Evolutionary conservation across 2,113 vertebrate genomes (phyloP).

Genomic region (Montifringilla adamsi): DNA sequence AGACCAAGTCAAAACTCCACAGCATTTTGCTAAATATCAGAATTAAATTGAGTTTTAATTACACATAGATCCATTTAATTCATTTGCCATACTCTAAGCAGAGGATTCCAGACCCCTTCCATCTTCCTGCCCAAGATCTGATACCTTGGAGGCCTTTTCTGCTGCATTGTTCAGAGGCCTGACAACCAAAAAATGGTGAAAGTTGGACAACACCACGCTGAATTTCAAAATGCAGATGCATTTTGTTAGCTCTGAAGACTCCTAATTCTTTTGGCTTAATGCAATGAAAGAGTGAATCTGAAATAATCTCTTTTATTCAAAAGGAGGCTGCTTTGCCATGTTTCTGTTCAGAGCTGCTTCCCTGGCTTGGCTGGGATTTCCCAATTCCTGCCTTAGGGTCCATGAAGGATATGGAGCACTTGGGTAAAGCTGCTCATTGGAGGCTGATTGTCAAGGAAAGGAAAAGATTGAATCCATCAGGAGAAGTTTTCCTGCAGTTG

Average conservation of each 20-base stretch:
- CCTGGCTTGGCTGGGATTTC: not conserved
- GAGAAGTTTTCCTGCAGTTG: not conserved
- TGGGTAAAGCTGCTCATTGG: not conserved
- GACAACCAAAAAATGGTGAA: not conserved
- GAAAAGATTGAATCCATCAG: not conserved
- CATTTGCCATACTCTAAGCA: not conserved
- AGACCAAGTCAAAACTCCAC: not conserved
- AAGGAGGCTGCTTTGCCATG: accelerated
- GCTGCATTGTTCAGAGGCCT: not conserved
- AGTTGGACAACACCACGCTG: not conserved
- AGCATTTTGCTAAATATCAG: not conserved
- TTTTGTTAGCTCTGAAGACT: not conserved
- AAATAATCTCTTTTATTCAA: not conserved
- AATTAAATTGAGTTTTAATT: not conserved
- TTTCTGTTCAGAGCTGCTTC: not conserved
- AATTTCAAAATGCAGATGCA: not conserved
- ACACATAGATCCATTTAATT: not conserved
- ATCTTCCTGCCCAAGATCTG: not conserved
- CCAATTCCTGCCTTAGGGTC: not conserved
- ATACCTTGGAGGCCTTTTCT: not conserved
- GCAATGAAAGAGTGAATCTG: not conserved
- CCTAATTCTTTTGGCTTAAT: not conserved
- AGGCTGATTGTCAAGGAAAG: not conserved
- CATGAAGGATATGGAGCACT: accelerated
- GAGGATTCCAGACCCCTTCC: not conserved